These are phyloP conservation scores for Agonopterix arenella DNA, from an alignment of 2,888 invertebrate genomes.

Conservation along the genomic window DNA sequence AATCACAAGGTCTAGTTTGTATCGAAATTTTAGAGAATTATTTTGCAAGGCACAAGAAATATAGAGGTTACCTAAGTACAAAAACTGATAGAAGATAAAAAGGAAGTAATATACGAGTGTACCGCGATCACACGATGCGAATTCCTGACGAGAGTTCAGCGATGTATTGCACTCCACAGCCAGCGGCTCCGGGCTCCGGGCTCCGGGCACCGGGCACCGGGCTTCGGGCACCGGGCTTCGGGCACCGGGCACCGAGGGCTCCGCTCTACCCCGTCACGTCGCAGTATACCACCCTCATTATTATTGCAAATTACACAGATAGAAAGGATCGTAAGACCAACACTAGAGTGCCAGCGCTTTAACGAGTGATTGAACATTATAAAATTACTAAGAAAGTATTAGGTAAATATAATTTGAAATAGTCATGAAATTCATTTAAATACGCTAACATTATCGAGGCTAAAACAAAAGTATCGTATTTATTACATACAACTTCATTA, in stretches of 20 bases:
- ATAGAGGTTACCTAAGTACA: slow-evolving; percentile 40
- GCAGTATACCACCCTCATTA: slow-evolving; percentile 25
- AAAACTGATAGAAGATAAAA: slow-evolving; percentile 18
- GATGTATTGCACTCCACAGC: slow-evolving; percentile 36
- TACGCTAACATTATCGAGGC: slow-evolving; percentile 70
- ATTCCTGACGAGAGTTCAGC: slow-evolving; percentile 41
- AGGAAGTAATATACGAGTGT: slow-evolving; percentile 9
- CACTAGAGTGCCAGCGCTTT: slow-evolving; percentile 75
- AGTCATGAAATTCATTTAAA: slow-evolving; percentile 70
- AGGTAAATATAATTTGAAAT: slow-evolving; percentile 77
- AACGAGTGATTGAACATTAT: slow-evolving; percentile 73
- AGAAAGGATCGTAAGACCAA: slow-evolving; percentile 67
- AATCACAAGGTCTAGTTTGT: slow-evolving; percentile 11
- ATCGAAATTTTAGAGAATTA: slow-evolving; percentile 17
- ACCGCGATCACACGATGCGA: slow-evolving; percentile 20
- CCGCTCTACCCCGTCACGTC: slow-evolving; percentile 27
- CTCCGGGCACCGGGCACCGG: slow-evolving; percentile 18
- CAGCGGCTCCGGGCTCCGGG: slow-evolving; percentile 14
- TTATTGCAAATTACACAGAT: slow-evolving; percentile 57
- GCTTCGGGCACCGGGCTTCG: slow-evolving; percentile 6
- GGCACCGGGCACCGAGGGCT: slow-evolving; percentile 26
- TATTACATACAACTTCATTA: slow-evolving; percentile 71
- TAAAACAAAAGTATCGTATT: slow-evolving; percentile 71
- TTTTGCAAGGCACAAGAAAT: slow-evolving; percentile 68
- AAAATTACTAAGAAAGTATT: slow-evolving; percentile 71